These are phyloP conservation scores for Drosophila birchii DNA, from an alignment of 2,888 invertebrate genomes.

Conservation along the genomic window DNA sequence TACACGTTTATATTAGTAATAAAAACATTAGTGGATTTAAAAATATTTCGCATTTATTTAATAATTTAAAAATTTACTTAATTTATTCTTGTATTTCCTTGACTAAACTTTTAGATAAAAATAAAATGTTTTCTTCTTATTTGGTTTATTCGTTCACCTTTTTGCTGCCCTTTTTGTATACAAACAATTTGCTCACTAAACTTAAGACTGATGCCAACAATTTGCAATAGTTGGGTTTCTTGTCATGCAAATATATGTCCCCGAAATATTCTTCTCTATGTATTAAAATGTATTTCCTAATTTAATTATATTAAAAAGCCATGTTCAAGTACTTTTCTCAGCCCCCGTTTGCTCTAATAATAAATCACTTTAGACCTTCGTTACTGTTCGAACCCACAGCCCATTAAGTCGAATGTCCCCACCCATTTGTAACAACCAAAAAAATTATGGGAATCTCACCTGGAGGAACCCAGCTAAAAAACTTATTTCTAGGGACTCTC, in stretches of 20 bases:
- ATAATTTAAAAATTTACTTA: conserved; percentile 37
- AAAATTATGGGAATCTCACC: not conserved
- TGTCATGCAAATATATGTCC: conserved; percentile 28
- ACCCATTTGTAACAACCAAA: conserved; percentile 5
- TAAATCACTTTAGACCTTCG: conserved; percentile 36
- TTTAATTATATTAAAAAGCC: conserved; percentile 19
- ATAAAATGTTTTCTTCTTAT: conserved; percentile 24
- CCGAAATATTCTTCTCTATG: conserved; percentile 1
- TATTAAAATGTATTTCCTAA: conserved; percentile 3
- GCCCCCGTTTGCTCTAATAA: conserved; percentile 5
- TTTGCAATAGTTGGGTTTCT: conserved; percentile 8
- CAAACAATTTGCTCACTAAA: conserved; percentile 37
- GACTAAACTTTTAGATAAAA: conserved; percentile 42
- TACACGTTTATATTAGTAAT: not conserved
- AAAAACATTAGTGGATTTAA: not conserved
- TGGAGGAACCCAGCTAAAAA: conserved; percentile 3
- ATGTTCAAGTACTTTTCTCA: conserved; percentile 11
- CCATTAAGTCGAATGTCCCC: conserved; percentile 20
- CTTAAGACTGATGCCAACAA: conserved; percentile 15
- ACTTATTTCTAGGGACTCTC: conserved; percentile 17
- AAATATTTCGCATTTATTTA: conserved; percentile 36
- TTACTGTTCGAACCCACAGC: conserved; percentile 25
- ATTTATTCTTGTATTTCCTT: conserved; percentile 3
- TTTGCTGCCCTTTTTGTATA: conserved; percentile 6
- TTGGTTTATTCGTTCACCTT: conserved; percentile 11